Evolutionary conservation across 2,888 invertebrate genomes (phyloP).

Genomic region (Chironomus riparius): DNA sequence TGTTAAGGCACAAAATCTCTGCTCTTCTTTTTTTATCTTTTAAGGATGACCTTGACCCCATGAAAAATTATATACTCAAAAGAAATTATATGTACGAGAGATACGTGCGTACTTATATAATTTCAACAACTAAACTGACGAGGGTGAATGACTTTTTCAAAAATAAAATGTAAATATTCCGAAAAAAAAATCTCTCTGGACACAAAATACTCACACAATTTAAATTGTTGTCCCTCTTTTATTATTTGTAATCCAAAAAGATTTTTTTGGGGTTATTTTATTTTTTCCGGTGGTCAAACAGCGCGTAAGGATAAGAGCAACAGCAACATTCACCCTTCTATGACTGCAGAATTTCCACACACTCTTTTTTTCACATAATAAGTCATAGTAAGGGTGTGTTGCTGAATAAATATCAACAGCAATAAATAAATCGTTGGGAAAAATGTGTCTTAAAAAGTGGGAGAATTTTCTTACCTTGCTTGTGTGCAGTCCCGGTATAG

Average conservation of each 20-base stretch:
- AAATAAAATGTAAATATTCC: not conserved
- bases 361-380: not conserved
- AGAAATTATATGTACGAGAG: not conserved
- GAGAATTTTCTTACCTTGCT: conserved; percentile 76
- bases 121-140: not conserved
- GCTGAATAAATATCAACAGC: too few species aligned
- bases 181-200: not conserved
- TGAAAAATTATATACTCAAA: not conserved
- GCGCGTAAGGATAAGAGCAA: too few species aligned
- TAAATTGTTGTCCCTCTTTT: not conserved
- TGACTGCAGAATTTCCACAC: not conserved
- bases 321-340: not conserved
- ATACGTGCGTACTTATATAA: too few species aligned
- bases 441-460: not conserved
- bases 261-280: not conserved
- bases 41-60: conserved; percentile 15
- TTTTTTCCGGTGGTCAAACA: too few species aligned
- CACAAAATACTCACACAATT: not conserved
- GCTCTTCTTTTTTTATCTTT: not conserved
- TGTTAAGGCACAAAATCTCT: not conserved
- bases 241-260: conserved; percentile 15
- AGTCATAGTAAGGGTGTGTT: not conserved
- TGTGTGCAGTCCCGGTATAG: conserved; percentile 99
- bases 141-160: not conserved
- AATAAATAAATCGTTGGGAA: too few species aligned